phyloP scores from a whole-genome alignment of 2,797 vertebrate genomes.

The Leptoclinus maculatus region DNA sequence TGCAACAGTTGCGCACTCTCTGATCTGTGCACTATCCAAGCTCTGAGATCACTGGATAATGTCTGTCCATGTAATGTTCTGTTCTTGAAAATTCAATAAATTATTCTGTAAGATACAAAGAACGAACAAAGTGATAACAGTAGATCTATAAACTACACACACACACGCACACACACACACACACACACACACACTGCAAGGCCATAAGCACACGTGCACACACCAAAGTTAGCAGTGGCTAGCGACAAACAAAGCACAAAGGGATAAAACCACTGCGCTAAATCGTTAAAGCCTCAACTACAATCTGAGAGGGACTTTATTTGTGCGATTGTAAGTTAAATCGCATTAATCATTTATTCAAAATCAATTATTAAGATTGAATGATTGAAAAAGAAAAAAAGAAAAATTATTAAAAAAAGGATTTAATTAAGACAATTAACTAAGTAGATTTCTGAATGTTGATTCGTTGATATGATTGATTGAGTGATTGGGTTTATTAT shows the following conservation, averaged over 20 bases:
- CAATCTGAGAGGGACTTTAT: background rate
- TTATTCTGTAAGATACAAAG: background rate
- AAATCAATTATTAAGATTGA: constrained; percentile 6
- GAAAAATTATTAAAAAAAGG: constrained; percentile 7
- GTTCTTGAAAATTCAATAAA: background rate
- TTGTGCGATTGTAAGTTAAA: background rate
- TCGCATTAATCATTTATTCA: constrained; percentile 3
- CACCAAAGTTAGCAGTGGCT: background rate
- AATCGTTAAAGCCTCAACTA: constrained; percentile 4
- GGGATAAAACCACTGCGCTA: background rate
- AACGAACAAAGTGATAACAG: background rate
- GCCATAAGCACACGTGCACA: background rate
- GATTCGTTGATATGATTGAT: background rate
- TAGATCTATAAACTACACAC: background rate
- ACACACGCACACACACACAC: background rate
- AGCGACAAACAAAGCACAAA: constrained; percentile 22
- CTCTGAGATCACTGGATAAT: no score
- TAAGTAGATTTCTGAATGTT: background rate
- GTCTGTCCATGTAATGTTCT: no score
- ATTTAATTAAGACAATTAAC: constrained; percentile 10
- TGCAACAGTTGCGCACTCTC: background rate
- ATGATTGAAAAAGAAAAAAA: background rate
- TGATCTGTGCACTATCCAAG: no score
- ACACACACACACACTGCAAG: constrained; percentile 19
- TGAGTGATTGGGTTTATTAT: constrained; percentile 34